Evolutionary conservation across 1,140 invertebrate genomes (phyloP), one percentile per base, ranked within the genome.

Genomic region (Mylabris phalerata): DNA sequence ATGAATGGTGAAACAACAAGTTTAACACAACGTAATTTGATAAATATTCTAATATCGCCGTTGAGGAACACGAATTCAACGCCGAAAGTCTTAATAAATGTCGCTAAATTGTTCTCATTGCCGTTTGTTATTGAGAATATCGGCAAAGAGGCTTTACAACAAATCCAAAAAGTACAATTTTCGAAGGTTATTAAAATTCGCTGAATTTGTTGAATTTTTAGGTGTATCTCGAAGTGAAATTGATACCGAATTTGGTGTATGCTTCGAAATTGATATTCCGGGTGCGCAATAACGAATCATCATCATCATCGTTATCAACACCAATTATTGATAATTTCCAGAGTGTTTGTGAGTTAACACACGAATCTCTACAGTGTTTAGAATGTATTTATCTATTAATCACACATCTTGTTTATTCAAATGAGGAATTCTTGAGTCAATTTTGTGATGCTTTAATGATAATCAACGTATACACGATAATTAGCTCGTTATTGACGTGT

Each of bases 381-480:
- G 82, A 84, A 61, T 79, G 82, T 38, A 77, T 88, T 56, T 79
- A 84, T 66, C 78, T 89, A 55, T 71, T 92, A 40, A 80, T 89
- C 25, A 82, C 83, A 52, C 82, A 88, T 75, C 72, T 92, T 55
- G 82, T 89, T 50, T 82, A 90, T 64, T 72, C 80, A 9, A 80
- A 85, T 32, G 79, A 84, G 25, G 79, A 83, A 51, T 91, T 88
- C 70, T 78, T 90, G 0, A 78, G 79, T 1, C 89, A 92, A 65
- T 85, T 91, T 67, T 91, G 88, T 67, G 85, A 90, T 58, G 82
- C 87, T 2, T 75, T 90, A 26, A 80, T 80, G n/a, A 80, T 88
- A 38, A 75, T 88, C 24, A 80, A 82, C 50, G 82, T 80, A 3
- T 76, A 78, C 57, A 66, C 75, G 6, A 71, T 83, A 4, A 77